phyloP scores from a whole-genome alignment of 2,113 vertebrate genomes.

The Thamnophis sirtalis region DNA sequence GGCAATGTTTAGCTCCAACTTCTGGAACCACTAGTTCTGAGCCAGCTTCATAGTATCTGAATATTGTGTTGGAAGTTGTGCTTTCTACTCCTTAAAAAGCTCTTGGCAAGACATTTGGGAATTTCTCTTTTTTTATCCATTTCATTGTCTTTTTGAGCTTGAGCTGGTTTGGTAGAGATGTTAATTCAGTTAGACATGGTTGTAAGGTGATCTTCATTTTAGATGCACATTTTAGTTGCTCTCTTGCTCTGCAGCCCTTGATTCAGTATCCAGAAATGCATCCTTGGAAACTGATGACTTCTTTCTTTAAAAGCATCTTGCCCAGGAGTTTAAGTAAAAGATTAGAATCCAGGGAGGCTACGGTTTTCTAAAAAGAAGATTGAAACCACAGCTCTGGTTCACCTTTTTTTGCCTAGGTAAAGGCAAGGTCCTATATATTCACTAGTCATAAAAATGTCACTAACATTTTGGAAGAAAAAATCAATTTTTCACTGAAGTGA shows the following conservation, averaged over 20 bases:
- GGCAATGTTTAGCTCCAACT: conserved; percentile 40
- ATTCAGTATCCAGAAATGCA: not conserved
- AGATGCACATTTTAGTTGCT: not conserved
- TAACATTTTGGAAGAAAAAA: not conserved
- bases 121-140: not conserved
- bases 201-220: not conserved
- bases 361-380: not conserved
- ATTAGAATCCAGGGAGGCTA: no score
- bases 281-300: no score
- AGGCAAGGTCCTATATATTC: not conserved
- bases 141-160: not conserved
- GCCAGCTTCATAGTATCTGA: not conserved
- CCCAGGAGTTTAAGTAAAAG: no score
- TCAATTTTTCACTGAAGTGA: not conserved
- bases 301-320: no score
- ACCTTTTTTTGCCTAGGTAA: not conserved
- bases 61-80: not conserved
- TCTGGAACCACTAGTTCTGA: not conserved
- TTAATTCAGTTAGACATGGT: not conserved
- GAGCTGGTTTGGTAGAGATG: not conserved
- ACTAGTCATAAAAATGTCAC: not conserved
- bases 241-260: not conserved
- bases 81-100: not conserved
- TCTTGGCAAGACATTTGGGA: not conserved
- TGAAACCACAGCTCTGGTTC: not conserved